These are phyloP conservation scores for Novumbra hubbsi DNA, from an alignment of 2,797 vertebrate genomes.

Conservation along the genomic window DNA sequence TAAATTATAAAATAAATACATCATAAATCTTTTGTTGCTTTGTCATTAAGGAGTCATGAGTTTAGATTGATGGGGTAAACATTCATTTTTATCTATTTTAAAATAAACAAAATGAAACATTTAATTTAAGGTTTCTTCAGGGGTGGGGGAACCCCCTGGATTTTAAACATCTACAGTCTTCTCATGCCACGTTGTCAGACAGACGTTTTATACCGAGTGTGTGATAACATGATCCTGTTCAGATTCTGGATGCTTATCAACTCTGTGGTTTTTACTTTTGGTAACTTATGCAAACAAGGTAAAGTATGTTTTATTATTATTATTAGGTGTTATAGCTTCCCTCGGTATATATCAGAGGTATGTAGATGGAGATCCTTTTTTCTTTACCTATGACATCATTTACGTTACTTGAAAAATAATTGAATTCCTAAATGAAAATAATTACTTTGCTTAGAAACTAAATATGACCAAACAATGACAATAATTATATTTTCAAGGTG, in stretches of 20 bases:
- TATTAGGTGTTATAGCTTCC: neutral
- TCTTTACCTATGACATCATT: neutral
- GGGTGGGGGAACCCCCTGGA: too few relatives aligned
- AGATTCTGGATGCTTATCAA: constrained; percentile 18
- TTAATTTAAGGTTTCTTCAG: too few relatives aligned
- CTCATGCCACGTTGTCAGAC: neutral
- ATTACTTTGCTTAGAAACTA: neutral
- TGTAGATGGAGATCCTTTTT: neutral
- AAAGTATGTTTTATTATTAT: constrained; percentile 30
- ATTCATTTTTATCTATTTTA: too few relatives aligned
- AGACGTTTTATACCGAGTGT: neutral
- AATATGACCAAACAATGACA: neutral
- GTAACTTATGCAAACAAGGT: constrained; percentile 51
- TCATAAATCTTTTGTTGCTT: too few relatives aligned
- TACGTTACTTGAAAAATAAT: neutral
- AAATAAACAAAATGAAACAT: too few relatives aligned
- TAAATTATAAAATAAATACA: too few relatives aligned
- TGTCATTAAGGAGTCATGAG: too few relatives aligned
- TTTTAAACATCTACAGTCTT: neutral
- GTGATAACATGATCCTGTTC: constrained; percentile 41
- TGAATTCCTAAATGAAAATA: neutral
- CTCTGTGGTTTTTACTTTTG: constrained; percentile 27
- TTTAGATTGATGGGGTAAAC: too few relatives aligned
- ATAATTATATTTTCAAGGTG: constrained; percentile 27
- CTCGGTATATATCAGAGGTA: neutral